Base-by-base conservation (phyloP, 1,140 invertebrate species). In the Pollicipes pollicipes region DNA sequence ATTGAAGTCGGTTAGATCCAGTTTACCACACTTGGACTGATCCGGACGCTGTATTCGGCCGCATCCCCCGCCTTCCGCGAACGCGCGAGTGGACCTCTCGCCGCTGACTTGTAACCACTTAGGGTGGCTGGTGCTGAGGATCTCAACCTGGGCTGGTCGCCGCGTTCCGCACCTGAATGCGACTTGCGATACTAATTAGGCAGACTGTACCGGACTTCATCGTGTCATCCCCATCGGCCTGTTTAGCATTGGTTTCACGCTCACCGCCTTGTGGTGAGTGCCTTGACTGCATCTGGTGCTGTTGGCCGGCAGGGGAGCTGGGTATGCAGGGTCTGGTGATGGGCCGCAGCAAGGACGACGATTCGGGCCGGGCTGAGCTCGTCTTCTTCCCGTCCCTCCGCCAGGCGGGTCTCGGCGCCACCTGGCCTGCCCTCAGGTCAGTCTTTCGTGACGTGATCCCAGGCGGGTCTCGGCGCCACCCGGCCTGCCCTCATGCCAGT, bases 271-370 rank as follows among this genome's bases (percentile, higher is more conserved):
- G 10, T 21, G 13, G 0, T 68, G n/a, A 2, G 28, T 13, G 70
- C 28, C 6, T 30, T 26, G n/a, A 71, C 31, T n/a, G 4, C 31
- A 27, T n/a, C 3, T 24, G 45, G 16, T 28, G 32, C 69, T n/a
- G 68, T 45, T 10, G 68, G 73, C 68, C 69, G 75, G 13, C 75
- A 82, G 81, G 78, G 73, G 81, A 82, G 67, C 69, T 77, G 45
- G 76, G 77, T 3, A 73, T 77, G 66, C 78, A 79, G 45, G 75
- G 76, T 21, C 80, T 71, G 24, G 37, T 73, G 27, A 76, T 73
- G 74, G 77, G 58, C 72, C 79, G 71, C 27, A 77, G 77, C 29
- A 81, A 82, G 74, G 81, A 82, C 67, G 83, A 83, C 71, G 82
- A 81, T 66, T 78, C 77, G 70, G 81, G 81, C 73, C 75, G 76